Evolutionary conservation across 2,113 vertebrate genomes (phyloP).

Genomic region (Patagioenas fasciata): DNA sequence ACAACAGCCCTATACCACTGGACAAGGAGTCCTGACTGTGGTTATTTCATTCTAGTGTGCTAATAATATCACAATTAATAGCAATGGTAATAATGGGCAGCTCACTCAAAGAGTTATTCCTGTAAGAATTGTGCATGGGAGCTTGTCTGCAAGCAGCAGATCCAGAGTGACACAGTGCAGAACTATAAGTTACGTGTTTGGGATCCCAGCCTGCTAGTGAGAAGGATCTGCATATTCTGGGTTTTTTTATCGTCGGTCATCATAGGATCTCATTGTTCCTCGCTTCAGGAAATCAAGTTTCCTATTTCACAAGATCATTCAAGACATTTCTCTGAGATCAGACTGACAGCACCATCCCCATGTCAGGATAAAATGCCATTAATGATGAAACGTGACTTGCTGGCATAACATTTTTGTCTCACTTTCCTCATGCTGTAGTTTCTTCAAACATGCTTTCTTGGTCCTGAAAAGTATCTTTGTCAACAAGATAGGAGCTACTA

Average conservation of each 20-base stretch:
- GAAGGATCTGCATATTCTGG: neutral
- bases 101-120: neutral
- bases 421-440: neutral
- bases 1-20: neutral
- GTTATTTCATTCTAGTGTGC: neutral
- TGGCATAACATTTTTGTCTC: neutral
- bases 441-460: neutral
- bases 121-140: neutral
- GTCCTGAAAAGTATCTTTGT: neutral
- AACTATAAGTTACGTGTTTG: neutral
- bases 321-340: neutral
- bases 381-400: neutral
- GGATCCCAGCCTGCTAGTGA: neutral
- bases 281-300: neutral
- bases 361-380: neutral
- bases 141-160: neutral
- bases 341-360: neutral
- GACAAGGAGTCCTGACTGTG: neutral
- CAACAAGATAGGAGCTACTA: neutral
- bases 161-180: neutral
- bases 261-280: neutral
- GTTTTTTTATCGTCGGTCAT: neutral
- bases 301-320: neutral
- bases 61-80: neutral
- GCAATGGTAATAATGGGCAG: neutral